phyloP scores from a whole-genome alignment of 2,888 invertebrate genomes.

The Drosophila mercatorum region DNA sequence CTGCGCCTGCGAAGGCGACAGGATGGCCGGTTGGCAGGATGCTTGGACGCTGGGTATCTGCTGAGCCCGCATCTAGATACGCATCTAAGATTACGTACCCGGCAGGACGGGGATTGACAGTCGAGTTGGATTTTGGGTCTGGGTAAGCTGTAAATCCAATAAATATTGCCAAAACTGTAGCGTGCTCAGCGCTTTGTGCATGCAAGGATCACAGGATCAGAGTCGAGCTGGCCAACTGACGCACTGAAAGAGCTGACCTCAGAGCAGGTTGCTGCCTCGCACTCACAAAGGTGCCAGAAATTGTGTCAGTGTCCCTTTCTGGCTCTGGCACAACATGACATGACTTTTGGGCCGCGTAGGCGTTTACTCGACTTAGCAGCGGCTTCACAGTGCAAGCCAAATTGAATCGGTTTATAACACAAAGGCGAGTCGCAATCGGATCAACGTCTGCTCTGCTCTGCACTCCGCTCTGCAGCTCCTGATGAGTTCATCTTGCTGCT shows the following conservation, averaged over 20 bases:
- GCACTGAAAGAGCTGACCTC: not conserved
- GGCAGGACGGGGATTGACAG: slow-evolving; percentile 3
- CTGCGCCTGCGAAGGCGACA: slow-evolving; percentile 53
- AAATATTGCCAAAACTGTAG: slow-evolving; percentile 82
- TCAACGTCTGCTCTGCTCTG: slow-evolving; percentile 59
- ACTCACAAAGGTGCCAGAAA: slow-evolving; percentile 62
- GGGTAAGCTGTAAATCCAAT: slow-evolving; percentile 81
- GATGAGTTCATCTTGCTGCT: slow-evolving; percentile 71
- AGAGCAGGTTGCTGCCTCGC: slow-evolving; percentile 34
- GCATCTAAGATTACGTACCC: slow-evolving; percentile 64
- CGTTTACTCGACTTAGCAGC: slow-evolving; percentile 84
- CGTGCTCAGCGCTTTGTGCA: slow-evolving; percentile 67
- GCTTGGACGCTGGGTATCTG: slow-evolving; percentile 18
- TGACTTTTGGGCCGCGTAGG: slow-evolving; percentile 82
- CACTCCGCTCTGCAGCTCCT: slow-evolving; percentile 25
- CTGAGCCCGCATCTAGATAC: slow-evolving; percentile 11
- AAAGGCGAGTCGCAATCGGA: slow-evolving; percentile 49
- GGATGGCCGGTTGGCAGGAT: slow-evolving; percentile 27
- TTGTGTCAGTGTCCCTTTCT: slow-evolving; percentile 63
- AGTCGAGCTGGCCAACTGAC: slow-evolving; percentile 26
- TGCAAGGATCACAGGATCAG: slow-evolving; percentile 64
- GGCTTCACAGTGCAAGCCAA: slow-evolving; percentile 82
- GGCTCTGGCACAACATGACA: slow-evolving; percentile 79
- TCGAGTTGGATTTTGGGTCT: slow-evolving; percentile 4
- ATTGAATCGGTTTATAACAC: slow-evolving; percentile 76